These are phyloP conservation scores for Drosophila koepferae DNA, from an alignment of 2,888 invertebrate species.

Conservation along the genomic window DNA sequence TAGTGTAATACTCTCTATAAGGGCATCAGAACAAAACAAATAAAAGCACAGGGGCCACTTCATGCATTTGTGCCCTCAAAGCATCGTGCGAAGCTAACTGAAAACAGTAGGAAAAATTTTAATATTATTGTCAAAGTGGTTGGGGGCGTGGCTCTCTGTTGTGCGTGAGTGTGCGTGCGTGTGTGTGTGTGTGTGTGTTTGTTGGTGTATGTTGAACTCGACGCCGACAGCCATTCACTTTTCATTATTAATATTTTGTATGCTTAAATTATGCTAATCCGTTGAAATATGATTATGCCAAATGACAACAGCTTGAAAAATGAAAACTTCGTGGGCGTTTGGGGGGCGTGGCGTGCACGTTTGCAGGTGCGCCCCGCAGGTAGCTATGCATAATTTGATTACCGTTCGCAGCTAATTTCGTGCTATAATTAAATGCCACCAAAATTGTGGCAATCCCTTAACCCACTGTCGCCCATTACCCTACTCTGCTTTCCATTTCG, in stretches of 20 bases:
- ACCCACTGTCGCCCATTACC: neutral
- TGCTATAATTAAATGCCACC: conserved; percentile 66
- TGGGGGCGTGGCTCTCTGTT: conserved; percentile 26
- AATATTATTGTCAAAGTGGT: conserved; percentile 58
- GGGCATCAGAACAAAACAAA: conserved; percentile 8
- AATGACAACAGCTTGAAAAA: conserved; percentile 75
- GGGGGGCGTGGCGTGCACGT: conserved; percentile 33
- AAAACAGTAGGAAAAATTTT: conserved; percentile 73
- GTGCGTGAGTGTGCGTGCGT: conserved; percentile 21
- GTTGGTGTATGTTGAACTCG: conserved; percentile 36
- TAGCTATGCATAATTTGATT: conserved; percentile 75
- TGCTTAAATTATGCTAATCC: conserved; percentile 82
- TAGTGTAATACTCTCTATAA: neutral
- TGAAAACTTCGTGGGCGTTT: conserved; percentile 51
- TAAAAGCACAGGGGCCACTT: conserved; percentile 30
- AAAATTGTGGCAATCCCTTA: conserved; percentile 36
- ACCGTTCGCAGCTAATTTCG: conserved; percentile 74
- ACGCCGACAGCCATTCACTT: conserved; percentile 75
- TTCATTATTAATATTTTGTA: conserved; percentile 81
- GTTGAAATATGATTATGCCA: conserved; percentile 82
- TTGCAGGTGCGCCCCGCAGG: conserved; percentile 44
- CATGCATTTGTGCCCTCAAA: conserved; percentile 19
- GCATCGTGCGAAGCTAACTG: conserved; percentile 4
- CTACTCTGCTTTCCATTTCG: neutral
- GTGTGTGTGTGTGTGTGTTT: neutral